Base-by-base conservation (phyloP, 2,113 vertebrate genomes). In the Amblyopsis rosae region DNA sequence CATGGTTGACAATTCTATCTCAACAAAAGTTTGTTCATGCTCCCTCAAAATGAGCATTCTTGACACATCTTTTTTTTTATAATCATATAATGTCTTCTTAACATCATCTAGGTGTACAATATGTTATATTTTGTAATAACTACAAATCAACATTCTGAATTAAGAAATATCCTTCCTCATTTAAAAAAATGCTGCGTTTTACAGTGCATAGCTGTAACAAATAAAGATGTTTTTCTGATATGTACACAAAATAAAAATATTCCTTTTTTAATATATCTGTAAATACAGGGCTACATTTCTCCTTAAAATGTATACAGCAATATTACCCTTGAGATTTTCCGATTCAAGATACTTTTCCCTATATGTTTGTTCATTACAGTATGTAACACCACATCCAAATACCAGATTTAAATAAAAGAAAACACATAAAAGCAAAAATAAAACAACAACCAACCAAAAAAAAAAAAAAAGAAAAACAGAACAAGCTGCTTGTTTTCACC, bases 141-240 rank as follows among this genome's bases (percentile, higher is more conserved):
- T 95, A 97, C 95, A 95, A 94, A 95, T 84, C 90, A 90, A 95
- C 97, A 98, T 95, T 98, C 93, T 95, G 88, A 92, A 95, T 97
- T 97, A 97, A 96, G 96, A 99, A 98, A 97, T 94, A 86, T 89
- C 95, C 85, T 86, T 93, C 93, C 90, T 92, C 90, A 90, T 95
- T 94, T 93, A 85, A 94, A 96, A 90, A 99, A 98, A 98, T 93
- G 96, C 95, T 98, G 96, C 94, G 93, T 98, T 98, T 92, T 98
- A 98, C 97, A 98, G 97, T 98, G 98, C 97, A 98, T 98, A 98
- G 96, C 97, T 96, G 95, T 98, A 99, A 98, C 97, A 96, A 97
- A 98, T 94, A 96, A 95, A 96, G 88, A 95, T 95, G 93, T 90
- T 95, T 81, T 82, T 95, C 91, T 87, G 91, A 88, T 97, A 98